Evolutionary conservation across 2,797 vertebrate species (phyloP), one percentile per base, ranked within the genome.

Genomic region (Crocodylus rhombifer): DNA sequence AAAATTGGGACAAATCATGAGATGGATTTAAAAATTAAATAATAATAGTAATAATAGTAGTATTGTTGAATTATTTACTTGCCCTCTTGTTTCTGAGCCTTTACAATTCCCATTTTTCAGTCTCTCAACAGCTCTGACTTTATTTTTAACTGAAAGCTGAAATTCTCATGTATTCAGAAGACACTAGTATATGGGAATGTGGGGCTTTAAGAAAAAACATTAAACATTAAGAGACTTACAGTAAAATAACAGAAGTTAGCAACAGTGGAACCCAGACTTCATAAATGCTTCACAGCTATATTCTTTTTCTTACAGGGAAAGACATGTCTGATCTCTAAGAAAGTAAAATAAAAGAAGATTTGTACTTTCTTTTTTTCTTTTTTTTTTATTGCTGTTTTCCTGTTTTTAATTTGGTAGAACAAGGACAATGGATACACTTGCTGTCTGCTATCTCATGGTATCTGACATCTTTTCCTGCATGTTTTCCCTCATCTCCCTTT

Each of bases 401-500:
- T 84, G 60, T 56, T 93, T 93, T 93, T 94, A 95, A 88, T 94
- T 94, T 42, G 42, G 9, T 51, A 94, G 80, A 92, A 25, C 51
- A 15, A 93, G 77, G 86, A 86, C 21, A 92, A 14, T 84, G 86
- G 62, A 77, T 79, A 91, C 55, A 91, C 87, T 88, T 86, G 82
- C 87, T 92, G 14, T 51, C 42, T 51, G 42, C 42, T 51, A 51
- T 51, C 42, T 51, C 9, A 60, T 81, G 84, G 63, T 91, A 23
- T 88, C 18, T 57, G 56, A 77, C 85, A 95, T 81, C 79, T 94
- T 94, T 87, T 83, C 67, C 14, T 64, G 51, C 60, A 65, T 78
- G 11, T 86, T 94, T 96, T 91, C 74, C 94, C 73, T 90, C 92
- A 78, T 80, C 88, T 88, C 65, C 88, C 87, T 94, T 71, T 91